Evolutionary conservation across 2,113 vertebrate genomes (phyloP).

Genomic region (Cephalopholis sonnerati): DNA sequence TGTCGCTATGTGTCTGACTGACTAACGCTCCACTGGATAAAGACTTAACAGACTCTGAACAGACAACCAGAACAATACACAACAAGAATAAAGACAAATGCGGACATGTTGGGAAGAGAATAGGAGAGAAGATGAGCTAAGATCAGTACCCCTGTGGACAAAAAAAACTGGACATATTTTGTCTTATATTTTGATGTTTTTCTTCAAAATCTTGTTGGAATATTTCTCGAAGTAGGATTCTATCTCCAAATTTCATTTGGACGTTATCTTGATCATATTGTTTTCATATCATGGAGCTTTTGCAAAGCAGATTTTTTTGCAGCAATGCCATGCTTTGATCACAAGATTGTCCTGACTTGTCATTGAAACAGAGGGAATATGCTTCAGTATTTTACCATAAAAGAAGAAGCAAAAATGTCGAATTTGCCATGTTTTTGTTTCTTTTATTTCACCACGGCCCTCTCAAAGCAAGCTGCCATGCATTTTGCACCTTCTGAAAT

Average conservation of each 20-base stretch:
- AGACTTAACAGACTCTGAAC: conserved; percentile 61
- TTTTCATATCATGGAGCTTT: conserved; percentile 26
- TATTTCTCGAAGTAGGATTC: not conserved
- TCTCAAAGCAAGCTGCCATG: conserved; percentile 6
- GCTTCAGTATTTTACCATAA: conserved; percentile 9
- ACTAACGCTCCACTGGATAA: conserved; percentile 51
- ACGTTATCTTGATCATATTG: not conserved
- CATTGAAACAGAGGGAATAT: conserved; percentile 25
- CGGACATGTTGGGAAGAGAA: conserved; percentile 21
- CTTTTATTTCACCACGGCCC: conserved; percentile 12
- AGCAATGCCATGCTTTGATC: conserved; percentile 9
- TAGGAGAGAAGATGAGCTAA: conserved; percentile 43
- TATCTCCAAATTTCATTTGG: not conserved
- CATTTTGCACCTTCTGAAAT: conserved; percentile 2
- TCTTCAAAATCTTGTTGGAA: conserved; percentile 35
- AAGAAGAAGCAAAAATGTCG: not conserved
- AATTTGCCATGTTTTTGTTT: not conserved
- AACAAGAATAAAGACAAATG: conserved; percentile 56
- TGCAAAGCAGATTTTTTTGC: not conserved
- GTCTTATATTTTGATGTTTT: conserved; percentile 12
- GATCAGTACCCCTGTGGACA: conserved; percentile 43
- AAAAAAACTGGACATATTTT: conserved; percentile 43
- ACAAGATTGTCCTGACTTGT: not conserved
- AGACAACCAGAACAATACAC: conserved; percentile 56
- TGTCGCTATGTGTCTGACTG: conserved; percentile 47